A percentile compares a stretch with the other conserved stretches of the same genome.
Conservation (phyloP, 1,140 invertebrate species). For the Eupristina koningsbergeri region DNA sequence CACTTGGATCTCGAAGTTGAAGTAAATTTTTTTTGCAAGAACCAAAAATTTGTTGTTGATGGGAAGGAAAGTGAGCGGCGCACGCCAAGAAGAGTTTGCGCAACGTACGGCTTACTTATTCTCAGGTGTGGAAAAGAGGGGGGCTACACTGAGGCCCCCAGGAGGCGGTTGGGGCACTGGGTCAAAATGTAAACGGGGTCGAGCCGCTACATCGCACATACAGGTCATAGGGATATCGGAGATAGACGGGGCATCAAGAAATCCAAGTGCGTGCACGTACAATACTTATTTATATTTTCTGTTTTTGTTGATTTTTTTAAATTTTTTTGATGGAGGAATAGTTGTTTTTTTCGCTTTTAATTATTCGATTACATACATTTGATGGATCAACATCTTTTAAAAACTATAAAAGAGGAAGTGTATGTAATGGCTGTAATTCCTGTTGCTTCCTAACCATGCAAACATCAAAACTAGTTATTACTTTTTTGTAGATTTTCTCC, state of each 20-base stretch:
- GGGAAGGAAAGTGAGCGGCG: neutral
- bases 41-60: no score
- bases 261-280: constrained; percentile 47
- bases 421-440: neutral
- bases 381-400: constrained; percentile 48
- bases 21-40: no score
- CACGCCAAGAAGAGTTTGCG: neutral
- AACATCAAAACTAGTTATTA: constrained; percentile 61
- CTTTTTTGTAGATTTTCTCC: neutral
- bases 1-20: no score
- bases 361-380: constrained; percentile 51
- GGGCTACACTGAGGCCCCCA: no score
- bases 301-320: constrained; percentile 24
- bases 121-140: neutral
- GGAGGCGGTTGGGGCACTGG: constrained; percentile 56
- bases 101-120: no score
- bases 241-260: neutral
- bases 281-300: constrained; percentile 60
- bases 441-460: constrained; percentile 47
- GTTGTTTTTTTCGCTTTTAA: constrained; percentile 9
- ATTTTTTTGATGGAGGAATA: no score
- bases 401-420: constrained; percentile 18
- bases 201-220: constrained; percentile 62
- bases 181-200: constrained; percentile 68
- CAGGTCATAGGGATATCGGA: constrained; percentile 51